Base-by-base conservation (phyloP, 2,113 vertebrate species). In the Planiliza haematocheilus region DNA sequence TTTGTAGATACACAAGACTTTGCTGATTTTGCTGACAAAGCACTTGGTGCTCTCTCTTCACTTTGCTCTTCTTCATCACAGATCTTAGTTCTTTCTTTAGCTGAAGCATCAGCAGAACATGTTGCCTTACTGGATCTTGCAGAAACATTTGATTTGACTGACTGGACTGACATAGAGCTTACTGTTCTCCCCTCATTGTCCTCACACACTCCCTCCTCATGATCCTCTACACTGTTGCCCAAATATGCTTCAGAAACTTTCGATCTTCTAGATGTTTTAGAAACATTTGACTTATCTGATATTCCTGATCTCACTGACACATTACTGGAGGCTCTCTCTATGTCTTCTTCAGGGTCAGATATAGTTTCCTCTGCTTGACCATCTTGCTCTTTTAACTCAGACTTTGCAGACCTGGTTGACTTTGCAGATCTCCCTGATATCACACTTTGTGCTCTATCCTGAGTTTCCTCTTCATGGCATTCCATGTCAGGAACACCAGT, bases 91-190 rank as follows among this genome's bases (percentile, higher is more conserved):
- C 24, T 30, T 30, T 30, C 24, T 30, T 30, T 30, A 30, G 7
- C 13, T 43, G n/a, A 17, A 55, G 49, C 72, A 10, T 89, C 90
- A n/a, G 53, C 11, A 12, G 68, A 72, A n/a, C 88, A 78, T 56
- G 2, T 30, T 2, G 24, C 2, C 24, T 30, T 30, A 30, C 43
- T 48, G 7, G 24, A 30, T 30, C 5, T 30, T 30, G 24, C 24
- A 30, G 24, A 30, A 30, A 30, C 24, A 30, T 30, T 30, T 30
- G 24, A 30, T 30, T 30, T 30, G 5, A 3, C 82, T 41, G 88
- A 89, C n/a, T 62, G 1, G 0, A 59, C 30, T 10, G 86, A 91
- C 62, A 65, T 59, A 18, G 74, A 11, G 11, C 49, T 82, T 4
- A 18, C 0, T 30, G 48, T 10, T 75, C 83, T 74, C 4, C 2